Percentiles rank a stretch among this genome's conserved stretches.
phyloP scores from a whole-genome alignment of 2,113 vertebrate genomes.

The Pipra filicauda region DNA sequence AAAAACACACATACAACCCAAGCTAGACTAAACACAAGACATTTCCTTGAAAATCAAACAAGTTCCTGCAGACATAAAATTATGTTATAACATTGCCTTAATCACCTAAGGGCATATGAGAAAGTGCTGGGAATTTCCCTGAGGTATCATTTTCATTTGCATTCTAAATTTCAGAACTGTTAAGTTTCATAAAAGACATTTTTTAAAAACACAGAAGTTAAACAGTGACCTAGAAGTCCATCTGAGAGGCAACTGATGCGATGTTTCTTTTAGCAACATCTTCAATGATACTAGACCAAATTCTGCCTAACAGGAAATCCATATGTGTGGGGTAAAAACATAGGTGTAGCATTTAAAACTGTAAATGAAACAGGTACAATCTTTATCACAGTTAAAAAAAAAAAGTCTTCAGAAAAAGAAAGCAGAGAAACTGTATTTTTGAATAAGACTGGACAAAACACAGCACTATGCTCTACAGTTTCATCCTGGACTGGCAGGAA shows the following conservation, averaged over 20 bases:
- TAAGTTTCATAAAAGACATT: not conserved
- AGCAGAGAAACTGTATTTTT: not conserved
- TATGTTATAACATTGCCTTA: not conserved
- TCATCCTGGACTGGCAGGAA: not conserved
- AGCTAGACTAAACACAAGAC: not conserved
- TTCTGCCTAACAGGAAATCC: not conserved
- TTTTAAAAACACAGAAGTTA: not conserved
- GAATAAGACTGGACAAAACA: not conserved
- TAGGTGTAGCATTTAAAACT: not conserved
- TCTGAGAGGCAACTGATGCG: not conserved
- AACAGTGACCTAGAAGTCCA: not conserved
- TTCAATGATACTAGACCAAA: not conserved
- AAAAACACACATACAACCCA: conserved; percentile 9
- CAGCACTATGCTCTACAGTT: not conserved
- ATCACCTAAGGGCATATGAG: not conserved
- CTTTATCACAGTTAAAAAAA: not conserved
- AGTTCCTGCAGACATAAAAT: not conserved
- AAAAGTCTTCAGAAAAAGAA: not conserved
- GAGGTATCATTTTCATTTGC: not conserved
- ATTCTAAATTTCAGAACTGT: not conserved
- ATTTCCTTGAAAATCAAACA: conserved; percentile 1
- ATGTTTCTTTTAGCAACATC: not conserved
- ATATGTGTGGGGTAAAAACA: not conserved
- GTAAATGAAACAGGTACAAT: not conserved
- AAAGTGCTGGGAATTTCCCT: not conserved